A percentile compares a stretch with the other conserved stretches of the same genome.
These are phyloP conservation scores for Formica aserva DNA, from an alignment of 2,888 invertebrate species.

Conservation along the genomic window DNA sequence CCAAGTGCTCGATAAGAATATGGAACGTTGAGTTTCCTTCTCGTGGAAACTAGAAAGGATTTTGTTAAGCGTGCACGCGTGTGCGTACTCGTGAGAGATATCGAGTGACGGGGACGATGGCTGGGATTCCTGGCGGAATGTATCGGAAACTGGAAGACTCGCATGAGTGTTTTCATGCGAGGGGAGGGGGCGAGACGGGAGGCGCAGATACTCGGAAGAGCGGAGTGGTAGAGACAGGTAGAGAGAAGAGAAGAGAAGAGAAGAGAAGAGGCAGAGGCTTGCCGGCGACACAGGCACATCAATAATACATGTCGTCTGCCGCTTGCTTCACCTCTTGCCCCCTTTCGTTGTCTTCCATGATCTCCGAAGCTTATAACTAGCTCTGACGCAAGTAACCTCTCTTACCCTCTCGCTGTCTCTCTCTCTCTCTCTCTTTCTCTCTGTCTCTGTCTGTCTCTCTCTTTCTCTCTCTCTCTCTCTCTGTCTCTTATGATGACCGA, in stretches of 20 bases:
- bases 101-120: conserved; percentile 48
- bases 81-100: conserved; percentile 37
- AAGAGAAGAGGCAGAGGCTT: conserved; percentile 61
- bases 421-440: conserved; percentile 29
- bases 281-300: conserved; percentile 79
- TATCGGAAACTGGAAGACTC: conserved; percentile 74
- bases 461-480: conserved; percentile 34
- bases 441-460: conserved; percentile 31
- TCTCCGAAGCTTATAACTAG: conserved; percentile 76
- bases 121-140: conserved; percentile 77
- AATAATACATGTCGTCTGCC: conserved; percentile 81
- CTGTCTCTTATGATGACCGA: conserved; percentile 53
- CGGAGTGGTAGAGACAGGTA: conserved; percentile 49
- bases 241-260: conserved; percentile 46
- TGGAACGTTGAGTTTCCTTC: conserved; percentile 11
- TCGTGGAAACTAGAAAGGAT: conserved; percentile 15
- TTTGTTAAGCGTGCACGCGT: conserved; percentile 19
- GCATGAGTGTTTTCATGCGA: conserved; percentile 56
- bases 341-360: conserved; percentile 72
- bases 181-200: conserved; percentile 34
- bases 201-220: conserved; percentile 53
- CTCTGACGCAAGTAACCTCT: conserved; percentile 79
- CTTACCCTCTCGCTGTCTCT: conserved; percentile 49
- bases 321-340: conserved; percentile 60
- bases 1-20: conserved; percentile 28